These are phyloP conservation scores for Schlechtendalia chinensis DNA, from an alignment of 1,140 invertebrate genomes.

Conservation along the genomic window DNA sequence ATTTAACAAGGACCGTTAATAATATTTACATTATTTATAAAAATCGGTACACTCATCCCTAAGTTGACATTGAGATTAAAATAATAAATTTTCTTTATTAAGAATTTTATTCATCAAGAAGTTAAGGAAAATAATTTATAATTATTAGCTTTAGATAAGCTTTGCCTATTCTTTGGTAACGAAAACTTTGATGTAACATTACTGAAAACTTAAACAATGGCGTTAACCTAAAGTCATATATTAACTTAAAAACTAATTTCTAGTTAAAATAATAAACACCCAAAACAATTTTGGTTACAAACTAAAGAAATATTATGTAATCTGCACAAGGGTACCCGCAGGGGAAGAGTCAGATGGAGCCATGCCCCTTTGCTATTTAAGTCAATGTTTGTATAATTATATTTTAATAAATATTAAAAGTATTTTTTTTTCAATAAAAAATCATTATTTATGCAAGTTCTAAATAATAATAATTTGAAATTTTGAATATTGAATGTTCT, in stretches of 20 bases:
- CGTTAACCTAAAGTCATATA: slow-evolving; percentile 29
- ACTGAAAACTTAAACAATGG: slow-evolving; percentile 19
- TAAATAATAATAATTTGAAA: no score
- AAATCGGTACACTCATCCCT: background rate
- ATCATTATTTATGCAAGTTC: no score
- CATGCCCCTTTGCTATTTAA: no score
- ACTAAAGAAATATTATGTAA: slow-evolving; percentile 1
- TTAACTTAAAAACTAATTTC: slow-evolving; percentile 33
- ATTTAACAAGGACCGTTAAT: no score
- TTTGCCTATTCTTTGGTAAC: slow-evolving; percentile 7
- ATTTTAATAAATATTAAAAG: no score
- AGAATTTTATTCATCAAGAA: slow-evolving; percentile 19
- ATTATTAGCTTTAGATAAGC: slow-evolving; percentile 4
- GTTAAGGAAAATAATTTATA: slow-evolving; percentile 19
- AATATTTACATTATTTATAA: no score
- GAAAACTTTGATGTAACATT: slow-evolving; percentile 27
- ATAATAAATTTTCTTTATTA: slow-evolving; percentile 23
- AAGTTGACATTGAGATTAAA: background rate
- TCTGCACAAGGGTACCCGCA: no score
- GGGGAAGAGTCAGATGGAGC: no score
- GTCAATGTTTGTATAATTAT: no score
- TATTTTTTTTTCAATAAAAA: no score
- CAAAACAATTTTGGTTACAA: background rate
- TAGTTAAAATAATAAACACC: slow-evolving; percentile 13
- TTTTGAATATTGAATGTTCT: no score